Evolutionary conservation across 2,797 vertebrate species (phyloP).

Genomic region (Chanos chanos): DNA sequence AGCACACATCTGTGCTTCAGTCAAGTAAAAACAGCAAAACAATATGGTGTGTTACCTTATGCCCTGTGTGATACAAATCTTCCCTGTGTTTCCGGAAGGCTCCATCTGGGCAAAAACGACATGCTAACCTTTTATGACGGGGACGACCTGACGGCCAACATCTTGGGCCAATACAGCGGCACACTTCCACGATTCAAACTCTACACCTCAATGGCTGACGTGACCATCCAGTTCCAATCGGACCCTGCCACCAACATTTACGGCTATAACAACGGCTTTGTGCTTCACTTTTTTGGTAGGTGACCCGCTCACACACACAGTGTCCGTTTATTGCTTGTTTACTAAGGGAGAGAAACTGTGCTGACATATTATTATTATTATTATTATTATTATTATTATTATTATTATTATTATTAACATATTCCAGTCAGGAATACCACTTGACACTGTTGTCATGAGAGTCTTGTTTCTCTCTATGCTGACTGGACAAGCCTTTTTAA

Average conservation of each 20-base stretch:
- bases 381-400: too few relatives aligned
- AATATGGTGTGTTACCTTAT: background rate
- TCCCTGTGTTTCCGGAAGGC: slow-evolving; percentile 56
- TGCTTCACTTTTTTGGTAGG: slow-evolving; percentile 94
- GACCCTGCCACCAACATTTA: slow-evolving; percentile 86
- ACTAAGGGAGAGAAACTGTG: too few relatives aligned
- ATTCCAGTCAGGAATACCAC: too few relatives aligned
- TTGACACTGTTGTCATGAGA: too few relatives aligned
- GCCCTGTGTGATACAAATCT: background rate
- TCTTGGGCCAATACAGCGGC: slow-evolving; percentile 92
- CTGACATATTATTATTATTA: too few relatives aligned
- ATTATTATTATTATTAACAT: too few relatives aligned
- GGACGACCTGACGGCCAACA: slow-evolving; percentile 91
- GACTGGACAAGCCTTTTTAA: too few relatives aligned
- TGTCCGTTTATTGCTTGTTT: too few relatives aligned
- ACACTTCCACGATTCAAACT: slow-evolving; percentile 83
- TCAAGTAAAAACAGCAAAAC: too few relatives aligned
- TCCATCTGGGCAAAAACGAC: slow-evolving; percentile 85
- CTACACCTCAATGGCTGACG: slow-evolving; percentile 88
- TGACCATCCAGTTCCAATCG: slow-evolving; percentile 95
- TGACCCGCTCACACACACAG: background rate
- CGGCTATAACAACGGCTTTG: slow-evolving; percentile 90
- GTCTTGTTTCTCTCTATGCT: too few relatives aligned
- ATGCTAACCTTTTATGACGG: slow-evolving; percentile 93
- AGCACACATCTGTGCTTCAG: too few relatives aligned